Evolutionary conservation across 2,797 vertebrate genomes (phyloP), one percentile per base, ranked within the genome.

Genomic region (Loriculus beryllinus): DNA sequence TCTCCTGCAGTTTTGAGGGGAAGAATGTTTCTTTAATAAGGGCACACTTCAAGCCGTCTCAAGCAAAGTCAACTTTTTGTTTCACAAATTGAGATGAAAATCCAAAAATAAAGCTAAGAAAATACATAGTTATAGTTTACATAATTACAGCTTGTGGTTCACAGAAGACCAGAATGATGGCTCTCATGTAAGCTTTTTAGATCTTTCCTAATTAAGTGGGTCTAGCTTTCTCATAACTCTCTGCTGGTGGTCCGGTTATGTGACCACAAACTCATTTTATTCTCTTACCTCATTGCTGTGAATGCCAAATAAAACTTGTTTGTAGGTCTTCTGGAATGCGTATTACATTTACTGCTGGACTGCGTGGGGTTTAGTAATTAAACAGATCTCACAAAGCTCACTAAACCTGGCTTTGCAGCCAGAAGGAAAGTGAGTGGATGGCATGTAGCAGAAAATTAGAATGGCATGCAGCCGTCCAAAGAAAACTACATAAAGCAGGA

Each of bases 261-360:
- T 90, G 94, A 95, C 91, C 90, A 94, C 91, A 62, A 94, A 88
- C 64, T 94, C 93, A 78, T 89, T 96, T 96, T 80, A 93, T 64
- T 93, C 94, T 82, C 92, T 97, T 97, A 96, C 96, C 76, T 97
- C 97, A 96, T 93, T 75, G 56, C 72, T 90, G n/a, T 68, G 78
- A 82, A 72, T 90, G 96, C 86, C 96, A 96, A 97, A 69, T 51
- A 94, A 92, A 90, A 87, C 96, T 96, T 93, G 92, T 88, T 89
- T 63, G 54, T 83, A 96, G 94, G 45, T 90, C 80, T 95, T 90
- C 92, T 96, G 96, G 93, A 94, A 96, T 91, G 91, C 49, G 37
- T 57, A 64, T 63, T 62, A 72, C 65, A 77, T 88, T 96, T 95
- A 92, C 87, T 96, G 80, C 59, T 90, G 84, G 82, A 90, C 78